These are phyloP conservation scores for Lepus townsendii DNA, from an alignment of 2,797 vertebrate species.

Conservation along the genomic window DNA sequence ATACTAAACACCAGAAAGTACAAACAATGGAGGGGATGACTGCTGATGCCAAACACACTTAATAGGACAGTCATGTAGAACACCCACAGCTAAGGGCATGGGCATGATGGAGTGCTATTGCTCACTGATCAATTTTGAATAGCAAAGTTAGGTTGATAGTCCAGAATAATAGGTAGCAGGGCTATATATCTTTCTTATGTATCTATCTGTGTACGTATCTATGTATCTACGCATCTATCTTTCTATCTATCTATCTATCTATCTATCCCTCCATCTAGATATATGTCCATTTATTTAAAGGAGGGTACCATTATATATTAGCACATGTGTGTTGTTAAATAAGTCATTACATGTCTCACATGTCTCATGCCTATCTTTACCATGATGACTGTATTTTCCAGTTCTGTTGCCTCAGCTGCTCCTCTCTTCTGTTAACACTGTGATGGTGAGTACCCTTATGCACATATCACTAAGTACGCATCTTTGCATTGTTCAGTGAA, in stretches of 20 bases:
- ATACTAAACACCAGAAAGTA: slow-evolving; percentile 24
- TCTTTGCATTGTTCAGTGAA: not conserved
- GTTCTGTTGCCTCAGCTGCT: not conserved
- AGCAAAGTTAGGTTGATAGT: not conserved
- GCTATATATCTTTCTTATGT: not conserved
- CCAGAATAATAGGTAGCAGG: not conserved
- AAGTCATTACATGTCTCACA: not conserved
- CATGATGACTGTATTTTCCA: too few relatives aligned
- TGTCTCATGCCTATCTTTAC: not conserved
- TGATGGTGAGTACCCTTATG: too few relatives aligned
- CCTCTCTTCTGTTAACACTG: not conserved
- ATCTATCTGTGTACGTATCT: too few relatives aligned
- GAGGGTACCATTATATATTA: not conserved
- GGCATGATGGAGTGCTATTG: not conserved
- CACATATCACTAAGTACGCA: fast-evolving
- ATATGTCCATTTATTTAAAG: too few relatives aligned
- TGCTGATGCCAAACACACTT: not conserved
- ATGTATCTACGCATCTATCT: too few relatives aligned
- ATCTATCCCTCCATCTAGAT: too few relatives aligned
- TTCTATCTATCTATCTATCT: too few relatives aligned
- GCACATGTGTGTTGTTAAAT: not conserved
- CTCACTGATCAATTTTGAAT: not conserved
- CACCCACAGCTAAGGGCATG: not conserved
- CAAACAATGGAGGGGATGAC: not conserved
- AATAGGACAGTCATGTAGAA: not conserved